Evolutionary conservation across 2,888 invertebrate genomes (phyloP), one percentile per base, ranked within the genome.

Genomic region (Macaria notata): DNA sequence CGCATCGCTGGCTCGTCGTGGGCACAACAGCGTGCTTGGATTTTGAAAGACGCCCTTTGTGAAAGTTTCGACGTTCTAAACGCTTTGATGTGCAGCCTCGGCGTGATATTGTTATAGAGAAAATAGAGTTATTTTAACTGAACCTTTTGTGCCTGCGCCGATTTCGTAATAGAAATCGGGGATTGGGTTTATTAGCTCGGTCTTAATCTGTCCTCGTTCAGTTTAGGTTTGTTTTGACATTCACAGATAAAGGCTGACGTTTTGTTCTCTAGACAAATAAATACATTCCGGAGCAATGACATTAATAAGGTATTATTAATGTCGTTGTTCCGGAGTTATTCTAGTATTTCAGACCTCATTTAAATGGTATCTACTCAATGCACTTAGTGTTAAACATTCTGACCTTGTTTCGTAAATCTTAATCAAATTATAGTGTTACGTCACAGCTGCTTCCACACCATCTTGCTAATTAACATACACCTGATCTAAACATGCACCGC

Each of bases 361-460:
- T 36, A 36, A 4, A 36, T 36, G 9, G 9, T 5, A 38, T 41
- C 36, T 19, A 46, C 45, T 69, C 63, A 66, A 62, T 60, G 64
- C 54, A 70, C 59, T 58, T 42, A 55, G 68, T 73, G 80, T 73
- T 82, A 81, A 86, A 75, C 74, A 76, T 70, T 58, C 56, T 69
- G 81, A 72, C 88, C 89, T 88, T 85, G 86, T 75, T 68, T 75
- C 69, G 70, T 5, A 4, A 33, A 29, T 66, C 78, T 76, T 87
- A 86, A 89, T 89, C 79, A 84, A 87, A 88, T 89, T 88, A 87
- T 84, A 83, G 71, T 71, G 73, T 87, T 81, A 84, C 86, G 84
- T 86, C 81, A 87, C 70, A 19, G 19, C 67, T 61, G 65, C 74
- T 79, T 71, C 73, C 76, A 69, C 78, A 78, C 73, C 65, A 73